These are phyloP conservation scores for Drosophila auraria DNA, from an alignment of 1,140 invertebrate species.

Conservation along the genomic window DNA sequence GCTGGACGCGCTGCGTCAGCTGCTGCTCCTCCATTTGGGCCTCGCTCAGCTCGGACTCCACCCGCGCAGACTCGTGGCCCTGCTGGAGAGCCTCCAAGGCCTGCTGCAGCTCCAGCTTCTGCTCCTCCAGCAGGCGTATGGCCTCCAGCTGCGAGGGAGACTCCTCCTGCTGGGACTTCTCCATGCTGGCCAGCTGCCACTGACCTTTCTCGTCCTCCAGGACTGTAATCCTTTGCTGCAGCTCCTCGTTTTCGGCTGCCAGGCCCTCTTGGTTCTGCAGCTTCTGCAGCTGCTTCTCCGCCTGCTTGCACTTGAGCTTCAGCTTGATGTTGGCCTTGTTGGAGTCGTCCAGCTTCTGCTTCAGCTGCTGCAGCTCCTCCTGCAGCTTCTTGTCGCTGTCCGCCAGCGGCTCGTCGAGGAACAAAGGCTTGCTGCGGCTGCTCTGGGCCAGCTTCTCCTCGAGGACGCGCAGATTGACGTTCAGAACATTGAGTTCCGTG, in stretches of 20 bases:
- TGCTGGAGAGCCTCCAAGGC: conserved; percentile 59
- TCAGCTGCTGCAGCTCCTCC: conserved; percentile 87
- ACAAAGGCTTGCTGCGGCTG: conserved; percentile 75
- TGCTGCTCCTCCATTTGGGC: conserved; percentile 90
- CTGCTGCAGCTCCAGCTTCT: conserved; percentile 70
- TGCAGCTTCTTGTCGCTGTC: conserved; percentile 92
- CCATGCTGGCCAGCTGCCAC: conserved; percentile 88
- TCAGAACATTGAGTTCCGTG: conserved; percentile 85
- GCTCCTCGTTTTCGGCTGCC: conserved; percentile 87
- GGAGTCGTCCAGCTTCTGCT: conserved; percentile 89
- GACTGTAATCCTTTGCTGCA: conserved; percentile 92
- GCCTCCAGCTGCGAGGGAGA: conserved; percentile 56
- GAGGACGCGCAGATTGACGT: conserved; percentile 85
- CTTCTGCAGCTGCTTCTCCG: conserved; percentile 92
- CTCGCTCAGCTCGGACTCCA: conserved; percentile 89
- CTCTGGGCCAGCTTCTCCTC: conserved; percentile 86
- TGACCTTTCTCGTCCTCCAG: conserved; percentile 96
- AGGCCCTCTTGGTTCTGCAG: conserved; percentile 86
- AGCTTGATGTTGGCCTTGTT: conserved; percentile 94
- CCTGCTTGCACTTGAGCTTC: conserved; percentile 92
- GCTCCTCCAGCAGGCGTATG: conserved; percentile 74
- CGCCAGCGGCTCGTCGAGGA: conserved; percentile 63
- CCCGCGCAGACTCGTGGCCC: conserved; percentile 83
- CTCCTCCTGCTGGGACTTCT: conserved; percentile 31
- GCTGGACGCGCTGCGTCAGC: conserved; percentile 61